phyloP scores from a whole-genome alignment of 2,113 vertebrate genomes.

The Pterophyllum scalare region DNA sequence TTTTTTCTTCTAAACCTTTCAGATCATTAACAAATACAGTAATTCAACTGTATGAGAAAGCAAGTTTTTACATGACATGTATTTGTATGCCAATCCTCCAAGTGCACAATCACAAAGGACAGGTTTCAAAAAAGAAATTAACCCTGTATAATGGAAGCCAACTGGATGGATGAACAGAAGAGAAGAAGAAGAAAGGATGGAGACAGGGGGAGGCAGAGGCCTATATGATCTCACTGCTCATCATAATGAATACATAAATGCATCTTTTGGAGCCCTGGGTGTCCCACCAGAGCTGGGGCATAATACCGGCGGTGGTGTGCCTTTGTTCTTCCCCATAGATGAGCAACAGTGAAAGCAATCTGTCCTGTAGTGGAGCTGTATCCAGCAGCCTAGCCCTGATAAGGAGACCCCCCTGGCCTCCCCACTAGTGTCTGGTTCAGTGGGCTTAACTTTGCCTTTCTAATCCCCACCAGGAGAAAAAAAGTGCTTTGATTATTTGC shows the following conservation, averaged over 20 bases:
- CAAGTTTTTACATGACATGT: not conserved
- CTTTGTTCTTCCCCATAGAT: conserved; percentile 91
- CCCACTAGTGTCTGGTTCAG: conserved; percentile 93
- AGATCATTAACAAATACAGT: not conserved
- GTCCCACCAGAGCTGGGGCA: conserved; percentile 88
- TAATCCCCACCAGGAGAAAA: conserved; percentile 86
- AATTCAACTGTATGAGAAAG: not conserved
- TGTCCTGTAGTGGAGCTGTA: conserved; percentile 92
- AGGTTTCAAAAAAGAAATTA: conserved; percentile 48
- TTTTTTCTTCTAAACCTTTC: not conserved
- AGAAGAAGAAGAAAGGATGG: conserved; percentile 6
- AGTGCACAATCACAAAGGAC: conserved; percentile 8
- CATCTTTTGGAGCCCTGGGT: conserved; percentile 85
- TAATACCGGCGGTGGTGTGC: conserved; percentile 87
- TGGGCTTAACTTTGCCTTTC: conserved; percentile 91
- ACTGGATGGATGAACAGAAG: conserved; percentile 42
- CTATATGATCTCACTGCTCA: conserved; percentile 52
- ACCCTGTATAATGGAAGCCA: conserved; percentile 51
- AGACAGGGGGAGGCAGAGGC: not conserved
- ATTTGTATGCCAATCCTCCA: not conserved
- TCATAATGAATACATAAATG: conserved; percentile 89
- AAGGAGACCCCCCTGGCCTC: conserved; percentile 94
- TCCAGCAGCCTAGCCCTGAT: conserved; percentile 95
- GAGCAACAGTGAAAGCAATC: conserved; percentile 96
- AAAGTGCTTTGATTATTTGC: conserved; percentile 94